A percentile compares a stretch with the other conserved stretches of the same genome.
phyloP scores from a whole-genome alignment of 2,888 invertebrate genomes.

The Colostygia pectinataria region DNA sequence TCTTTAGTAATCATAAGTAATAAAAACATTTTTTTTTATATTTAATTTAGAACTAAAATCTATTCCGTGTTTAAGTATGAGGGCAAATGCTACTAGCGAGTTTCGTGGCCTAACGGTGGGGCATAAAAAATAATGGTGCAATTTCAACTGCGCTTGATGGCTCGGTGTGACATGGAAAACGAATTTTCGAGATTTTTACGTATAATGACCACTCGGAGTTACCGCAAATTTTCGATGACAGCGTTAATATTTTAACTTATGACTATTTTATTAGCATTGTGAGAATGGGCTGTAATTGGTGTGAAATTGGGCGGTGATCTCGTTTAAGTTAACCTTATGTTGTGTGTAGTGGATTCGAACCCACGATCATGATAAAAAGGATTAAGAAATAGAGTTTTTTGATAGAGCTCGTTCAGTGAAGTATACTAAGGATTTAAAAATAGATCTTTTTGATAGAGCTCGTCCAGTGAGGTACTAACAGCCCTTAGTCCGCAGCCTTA shows the following conservation, averaged over 20 bases:
- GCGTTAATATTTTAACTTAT: slow-evolving; percentile 29
- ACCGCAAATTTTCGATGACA: slow-evolving; percentile 27
- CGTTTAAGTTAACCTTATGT: neutral
- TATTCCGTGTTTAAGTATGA: too few relatives aligned
- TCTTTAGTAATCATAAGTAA: too few relatives aligned
- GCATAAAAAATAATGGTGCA: slow-evolving; percentile 32
- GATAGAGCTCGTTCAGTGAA: too few relatives aligned
- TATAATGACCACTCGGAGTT: slow-evolving; percentile 27
- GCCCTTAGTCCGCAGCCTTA: too few relatives aligned
- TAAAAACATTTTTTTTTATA: too few relatives aligned
- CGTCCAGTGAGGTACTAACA: too few relatives aligned
- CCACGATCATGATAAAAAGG: too few relatives aligned
- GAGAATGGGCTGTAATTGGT: slow-evolving; percentile 20
- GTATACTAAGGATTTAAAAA: too few relatives aligned
- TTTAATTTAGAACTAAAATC: too few relatives aligned
- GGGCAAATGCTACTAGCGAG: neutral
- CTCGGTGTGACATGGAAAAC: slow-evolving; percentile 31
- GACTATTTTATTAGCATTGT: slow-evolving; percentile 24
- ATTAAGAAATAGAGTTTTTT: too few relatives aligned
- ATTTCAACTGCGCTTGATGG: slow-evolving; percentile 32
- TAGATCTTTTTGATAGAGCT: too few relatives aligned
- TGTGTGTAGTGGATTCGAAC: too few relatives aligned
- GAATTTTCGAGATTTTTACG: slow-evolving; percentile 28
- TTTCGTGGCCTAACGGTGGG: slow-evolving; percentile 17
- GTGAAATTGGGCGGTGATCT: slow-evolving; percentile 9